phyloP scores from a whole-genome alignment of 2,888 invertebrate species.

The Lithosia quadra region DNA sequence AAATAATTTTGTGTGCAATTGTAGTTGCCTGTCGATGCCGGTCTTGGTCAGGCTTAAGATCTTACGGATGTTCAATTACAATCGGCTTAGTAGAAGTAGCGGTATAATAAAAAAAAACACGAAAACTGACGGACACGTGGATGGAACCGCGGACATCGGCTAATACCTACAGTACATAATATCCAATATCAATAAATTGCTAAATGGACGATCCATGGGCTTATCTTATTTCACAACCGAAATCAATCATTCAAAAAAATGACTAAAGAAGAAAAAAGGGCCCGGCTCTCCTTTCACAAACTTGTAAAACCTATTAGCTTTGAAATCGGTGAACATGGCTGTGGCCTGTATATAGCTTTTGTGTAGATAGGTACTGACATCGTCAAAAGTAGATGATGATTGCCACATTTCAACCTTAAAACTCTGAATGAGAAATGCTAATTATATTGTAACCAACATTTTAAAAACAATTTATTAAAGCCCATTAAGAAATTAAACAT shows the following conservation, averaged over 20 bases:
- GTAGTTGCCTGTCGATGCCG: background rate
- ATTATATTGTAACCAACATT: too few relatives aligned
- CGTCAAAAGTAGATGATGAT: too few relatives aligned
- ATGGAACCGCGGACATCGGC: too few relatives aligned
- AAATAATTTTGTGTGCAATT: background rate
- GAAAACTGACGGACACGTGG: too few relatives aligned
- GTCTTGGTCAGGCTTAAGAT: too few relatives aligned
- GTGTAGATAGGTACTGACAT: background rate
- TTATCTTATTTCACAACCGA: constrained; percentile 3
- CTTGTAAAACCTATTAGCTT: background rate
- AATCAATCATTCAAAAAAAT: constrained; percentile 1
- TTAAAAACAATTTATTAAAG: too few relatives aligned
- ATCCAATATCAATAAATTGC: background rate
- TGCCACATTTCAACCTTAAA: too few relatives aligned
- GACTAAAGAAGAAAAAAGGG: background rate
- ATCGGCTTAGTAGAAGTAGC: too few relatives aligned
- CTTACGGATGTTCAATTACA: too few relatives aligned
- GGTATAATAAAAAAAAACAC: too few relatives aligned
- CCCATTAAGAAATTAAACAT: too few relatives aligned
- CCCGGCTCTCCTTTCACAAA: background rate
- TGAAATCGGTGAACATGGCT: background rate
- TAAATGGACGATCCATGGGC: background rate
- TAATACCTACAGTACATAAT: background rate
- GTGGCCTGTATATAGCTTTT: background rate
- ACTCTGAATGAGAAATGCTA: too few relatives aligned